Base-by-base conservation (phyloP, 2,797 vertebrate species). In the Lepilemur septentrionalis region DNA sequence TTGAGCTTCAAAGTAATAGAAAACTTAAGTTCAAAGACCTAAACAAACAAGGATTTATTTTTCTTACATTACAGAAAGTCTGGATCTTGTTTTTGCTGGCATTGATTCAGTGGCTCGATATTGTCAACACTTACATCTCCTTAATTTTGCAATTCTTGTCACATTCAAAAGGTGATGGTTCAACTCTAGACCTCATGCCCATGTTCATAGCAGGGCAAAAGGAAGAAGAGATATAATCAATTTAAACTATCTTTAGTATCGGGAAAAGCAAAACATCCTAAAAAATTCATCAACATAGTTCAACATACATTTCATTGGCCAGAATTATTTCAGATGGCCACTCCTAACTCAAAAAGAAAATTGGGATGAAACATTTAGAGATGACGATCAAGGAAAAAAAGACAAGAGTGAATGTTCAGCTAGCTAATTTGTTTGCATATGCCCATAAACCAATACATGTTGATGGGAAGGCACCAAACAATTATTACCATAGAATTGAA, bases 81-180 rank as follows among this genome's bases (percentile, higher is more conserved):
- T 94, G 70, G 50, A 75, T 86, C 61, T 89, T 93, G 55, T 89
- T 98, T 96, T 93, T 76, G 14, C 89, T 95, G 93, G 91, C 89
- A 73, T 23, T 41, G 15, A 80, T 76, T 96, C 86, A 81, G 59
- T 89, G 75, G 6, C n/a, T 93, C 15, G 3, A 48, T 76, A 65
- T 83, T 92, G 93, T 96, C 89, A 89, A 46, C 38, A 65, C 76
- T 96, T 97, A 22, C 73, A 97, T 91, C 78, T 76, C 82, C 91
- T 70, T 93, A 67, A 84, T 94, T 93, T 94, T 90, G 57, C 43
- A 82, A 41, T 92, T 86, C 15, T 65, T 80, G 6, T 38, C 38
- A 76, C 10, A 93, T 55, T 89, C 75, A 78, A 82, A 92, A 67
- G 18, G 65, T 73, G 52, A 55, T 67, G 52, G 20, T 86, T 25